Percentiles rank a stretch among this genome's conserved stretches.
phyloP scores from a whole-genome alignment of 2,797 vertebrate species.

The Dendrocincla fuliginosa region DNA sequence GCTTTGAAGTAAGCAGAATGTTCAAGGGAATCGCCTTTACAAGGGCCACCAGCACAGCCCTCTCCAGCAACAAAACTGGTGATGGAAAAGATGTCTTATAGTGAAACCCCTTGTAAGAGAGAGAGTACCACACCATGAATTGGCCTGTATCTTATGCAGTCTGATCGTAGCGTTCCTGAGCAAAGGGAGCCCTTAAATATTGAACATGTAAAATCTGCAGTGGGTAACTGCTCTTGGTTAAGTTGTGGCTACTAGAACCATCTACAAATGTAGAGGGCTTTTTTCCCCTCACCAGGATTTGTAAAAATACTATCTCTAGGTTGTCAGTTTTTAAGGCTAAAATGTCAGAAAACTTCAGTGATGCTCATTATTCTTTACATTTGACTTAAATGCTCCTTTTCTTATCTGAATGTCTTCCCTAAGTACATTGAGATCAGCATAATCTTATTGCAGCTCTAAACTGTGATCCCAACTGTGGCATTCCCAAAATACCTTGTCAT shows the following conservation, averaged over 20 bases:
- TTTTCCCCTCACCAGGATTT: not conserved
- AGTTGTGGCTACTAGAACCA: not conserved
- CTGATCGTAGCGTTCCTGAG: not conserved
- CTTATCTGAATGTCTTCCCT: not conserved
- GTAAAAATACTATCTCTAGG: not conserved
- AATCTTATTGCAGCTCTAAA: not conserved
- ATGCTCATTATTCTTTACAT: not conserved
- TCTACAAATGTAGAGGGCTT: accelerated
- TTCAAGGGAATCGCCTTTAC: not conserved
- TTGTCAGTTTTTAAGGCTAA: not conserved
- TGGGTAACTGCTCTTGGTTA: not conserved
- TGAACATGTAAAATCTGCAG: not conserved
- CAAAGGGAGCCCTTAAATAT: not conserved
- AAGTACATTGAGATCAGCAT: not conserved
- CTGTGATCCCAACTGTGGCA: not conserved
- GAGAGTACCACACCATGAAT: accelerated
- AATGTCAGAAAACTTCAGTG: not conserved
- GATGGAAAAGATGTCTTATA: not conserved
- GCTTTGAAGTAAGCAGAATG: not conserved
- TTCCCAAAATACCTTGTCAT: constrained; percentile 13
- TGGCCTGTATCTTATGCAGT: not conserved
- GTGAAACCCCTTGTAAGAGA: not conserved
- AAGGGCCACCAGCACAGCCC: not conserved
- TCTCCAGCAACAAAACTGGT: not conserved
- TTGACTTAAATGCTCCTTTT: not conserved